Percentiles rank a stretch among this genome's conserved stretches.
phyloP scores from a whole-genome alignment of 2,888 invertebrate species.

The Pecten maximus region DNA sequence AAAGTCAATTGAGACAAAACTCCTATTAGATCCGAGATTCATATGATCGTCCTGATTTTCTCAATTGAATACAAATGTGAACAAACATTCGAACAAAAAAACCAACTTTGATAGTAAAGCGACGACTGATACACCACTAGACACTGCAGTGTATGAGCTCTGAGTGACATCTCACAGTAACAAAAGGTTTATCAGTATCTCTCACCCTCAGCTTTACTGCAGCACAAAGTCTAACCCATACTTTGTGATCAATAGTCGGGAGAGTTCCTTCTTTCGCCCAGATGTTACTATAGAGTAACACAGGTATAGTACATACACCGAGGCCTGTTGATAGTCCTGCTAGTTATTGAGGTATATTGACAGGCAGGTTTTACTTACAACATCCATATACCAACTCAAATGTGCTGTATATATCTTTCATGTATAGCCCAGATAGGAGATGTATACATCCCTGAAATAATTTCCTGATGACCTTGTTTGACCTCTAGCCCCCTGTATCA shows the following conservation, averaged over 20 bases:
- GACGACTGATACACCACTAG: background rate
- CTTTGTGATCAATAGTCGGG: background rate
- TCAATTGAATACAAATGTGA: background rate
- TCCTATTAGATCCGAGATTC: background rate
- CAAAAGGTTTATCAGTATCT: background rate
- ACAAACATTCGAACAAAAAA: background rate
- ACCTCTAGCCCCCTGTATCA: background rate
- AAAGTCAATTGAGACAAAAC: background rate
- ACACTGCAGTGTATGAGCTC: background rate
- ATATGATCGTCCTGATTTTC: background rate
- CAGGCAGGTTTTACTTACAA: background rate
- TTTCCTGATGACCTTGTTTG: background rate
- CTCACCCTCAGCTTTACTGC: background rate
- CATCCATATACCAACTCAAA: background rate
- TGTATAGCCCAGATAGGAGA: background rate
- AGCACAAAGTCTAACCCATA: slow-evolving; percentile 5
- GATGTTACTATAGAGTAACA: background rate
- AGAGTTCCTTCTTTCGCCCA: background rate
- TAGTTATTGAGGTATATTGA: background rate
- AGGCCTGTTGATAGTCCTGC: background rate
- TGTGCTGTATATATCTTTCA: background rate
- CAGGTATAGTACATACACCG: background rate
- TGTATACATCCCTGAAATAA: background rate
- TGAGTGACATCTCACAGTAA: background rate
- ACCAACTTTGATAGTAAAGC: background rate